Base-by-base conservation (phyloP, 2,797 vertebrate species). In the Morus bassanus region DNA sequence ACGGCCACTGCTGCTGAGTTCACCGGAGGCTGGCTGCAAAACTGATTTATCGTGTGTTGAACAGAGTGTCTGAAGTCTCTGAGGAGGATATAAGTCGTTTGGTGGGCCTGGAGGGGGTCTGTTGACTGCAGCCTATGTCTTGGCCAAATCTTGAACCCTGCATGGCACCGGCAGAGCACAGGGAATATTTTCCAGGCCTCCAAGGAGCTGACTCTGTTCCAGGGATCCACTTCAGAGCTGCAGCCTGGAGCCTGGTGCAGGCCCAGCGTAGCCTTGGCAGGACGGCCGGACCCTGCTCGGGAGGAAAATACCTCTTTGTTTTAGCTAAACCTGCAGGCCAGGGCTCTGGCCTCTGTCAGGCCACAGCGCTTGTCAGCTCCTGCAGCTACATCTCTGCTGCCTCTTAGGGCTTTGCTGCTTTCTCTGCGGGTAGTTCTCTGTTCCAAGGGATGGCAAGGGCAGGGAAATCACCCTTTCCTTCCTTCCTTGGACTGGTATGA, bases 111-210 rank as follows among this genome's bases (percentile, higher is more conserved):
- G 28, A 69, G 14, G 37, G 45, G 73, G 46, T 63, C 83, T 87
- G 76, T n/a, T 91, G 83, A 31, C 61, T 78, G 50, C 61, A 88
- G 85, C 24, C 61, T 6, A 53, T 17, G n/a, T 18, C 61, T 84
- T 76, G 85, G 80, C 88, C 91, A 60, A 78, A 78, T 39, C 88
- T 91, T 68, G 70, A 92, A 69, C 48, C 50, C 37, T 6, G 37
- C 17, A 0, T 35, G 82, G 91, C 84, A 37, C 79, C 33, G 79
- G 80, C 80, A 45, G 82, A 95, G 74, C 61, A 22, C 56, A 11
- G 72, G 70, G 88, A 70, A 93, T 84, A 13, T 76, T 95, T 79
- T 83, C 91, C 94, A 95, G 94, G 70, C 88, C 74, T 67, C 95
- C 0, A 0, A 89, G 68, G 84, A 91, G 81, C 88, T 96, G 94